A percentile compares a stretch with the other conserved stretches of the same genome.
phyloP scores from a whole-genome alignment of 2,888 invertebrate species.

The Druceiella hillmani region DNA sequence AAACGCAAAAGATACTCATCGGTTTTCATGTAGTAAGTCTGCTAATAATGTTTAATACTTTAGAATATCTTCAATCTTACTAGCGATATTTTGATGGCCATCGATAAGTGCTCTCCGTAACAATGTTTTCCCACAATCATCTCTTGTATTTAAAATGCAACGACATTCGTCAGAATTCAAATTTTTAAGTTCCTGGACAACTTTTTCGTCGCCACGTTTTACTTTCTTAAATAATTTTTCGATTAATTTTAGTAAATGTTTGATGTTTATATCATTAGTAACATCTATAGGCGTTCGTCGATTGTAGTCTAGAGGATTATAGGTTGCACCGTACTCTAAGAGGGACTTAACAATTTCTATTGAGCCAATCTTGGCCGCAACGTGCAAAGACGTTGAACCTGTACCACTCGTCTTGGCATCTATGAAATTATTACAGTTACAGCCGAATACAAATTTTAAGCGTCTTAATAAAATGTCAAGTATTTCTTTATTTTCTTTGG shows the following conservation, averaged over 20 bases:
- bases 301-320: slow-evolving; percentile 19
- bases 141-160: slow-evolving; percentile 21
- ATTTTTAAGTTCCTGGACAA: slow-evolving; percentile 15
- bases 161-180: slow-evolving; percentile 16
- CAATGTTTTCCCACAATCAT: slow-evolving; percentile 21
- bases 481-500: slow-evolving; percentile 18
- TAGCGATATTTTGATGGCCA: slow-evolving; percentile 14
- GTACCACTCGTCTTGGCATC: too few species aligned
- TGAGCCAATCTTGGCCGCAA: too few species aligned
- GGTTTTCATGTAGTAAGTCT: too few species aligned
- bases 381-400: too few species aligned
- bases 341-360: too few species aligned
- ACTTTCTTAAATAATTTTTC: slow-evolving; percentile 18
- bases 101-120: slow-evolving; percentile 15
- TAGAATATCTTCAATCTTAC: slow-evolving; percentile 18
- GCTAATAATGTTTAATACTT: too few species aligned
- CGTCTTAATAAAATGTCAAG: too few species aligned
- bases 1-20: too few species aligned
- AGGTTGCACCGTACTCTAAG: slow-evolving; percentile 21
- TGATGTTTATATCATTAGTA: slow-evolving; percentile 14
- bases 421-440: too few species aligned
- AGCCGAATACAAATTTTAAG: too few species aligned
- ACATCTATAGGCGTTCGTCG: slow-evolving; percentile 22
- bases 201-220: slow-evolving; percentile 15
- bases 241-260: slow-evolving; percentile 19